Percentiles rank a stretch among this genome's conserved stretches.
phyloP scores from a whole-genome alignment of 2,113 vertebrate species.

The Riparia riparia region DNA sequence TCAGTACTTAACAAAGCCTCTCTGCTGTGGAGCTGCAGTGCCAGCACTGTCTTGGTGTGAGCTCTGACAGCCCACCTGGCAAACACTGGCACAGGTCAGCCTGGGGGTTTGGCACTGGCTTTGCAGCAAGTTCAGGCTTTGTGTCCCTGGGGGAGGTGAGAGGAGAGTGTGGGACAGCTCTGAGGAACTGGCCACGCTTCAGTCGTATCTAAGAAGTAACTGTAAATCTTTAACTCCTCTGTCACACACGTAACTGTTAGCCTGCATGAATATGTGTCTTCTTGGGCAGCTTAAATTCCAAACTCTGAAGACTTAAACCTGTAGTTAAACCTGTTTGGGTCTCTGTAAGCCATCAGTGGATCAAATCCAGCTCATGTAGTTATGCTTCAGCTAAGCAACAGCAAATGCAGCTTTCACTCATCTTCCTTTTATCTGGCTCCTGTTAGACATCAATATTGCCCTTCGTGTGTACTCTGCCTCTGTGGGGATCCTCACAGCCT shows the following conservation, averaged over 20 bases:
- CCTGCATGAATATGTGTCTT: neutral
- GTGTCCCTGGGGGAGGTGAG: neutral
- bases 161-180: neutral
- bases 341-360: neutral
- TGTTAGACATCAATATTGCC: neutral
- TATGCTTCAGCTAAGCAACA: neutral
- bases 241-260: neutral
- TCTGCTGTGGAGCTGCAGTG: neutral
- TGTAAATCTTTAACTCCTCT: neutral
- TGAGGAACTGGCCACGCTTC: neutral
- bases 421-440: neutral
- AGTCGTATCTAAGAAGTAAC: neutral
- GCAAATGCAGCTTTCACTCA: neutral
- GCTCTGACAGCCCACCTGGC: neutral
- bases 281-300: neutral
- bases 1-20: neutral
- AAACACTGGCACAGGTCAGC: neutral
- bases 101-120: neutral
- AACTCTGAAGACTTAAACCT: neutral
- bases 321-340: neutral
- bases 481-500: neutral
- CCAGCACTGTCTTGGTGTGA: fast-evolving
- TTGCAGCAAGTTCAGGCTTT: neutral
- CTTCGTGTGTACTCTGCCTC: neutral
- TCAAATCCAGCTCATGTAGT: neutral